Base-by-base conservation (phyloP, 2,888 invertebrate species). In the Melitaea athalia region DNA sequence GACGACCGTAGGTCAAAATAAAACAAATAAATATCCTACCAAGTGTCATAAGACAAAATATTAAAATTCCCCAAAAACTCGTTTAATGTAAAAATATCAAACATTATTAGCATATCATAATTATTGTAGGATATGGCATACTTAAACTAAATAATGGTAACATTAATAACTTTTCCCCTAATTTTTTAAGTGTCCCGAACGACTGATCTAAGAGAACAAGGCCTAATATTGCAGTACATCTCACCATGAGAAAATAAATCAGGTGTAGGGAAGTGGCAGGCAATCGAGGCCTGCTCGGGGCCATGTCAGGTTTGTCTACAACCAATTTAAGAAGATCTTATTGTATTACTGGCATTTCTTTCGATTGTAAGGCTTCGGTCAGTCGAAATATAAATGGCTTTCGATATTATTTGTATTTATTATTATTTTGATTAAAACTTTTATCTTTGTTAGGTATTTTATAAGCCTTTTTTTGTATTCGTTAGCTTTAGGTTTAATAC, bases 241-340 rank as follows among this genome's bases (percentile, higher is more conserved):
- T 67, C 55, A 49, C 62, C 61, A 67, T 67, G 66, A 67, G 55
- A 67, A 67, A 62, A 67, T 67, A 67, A 67, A 67, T 67, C 66
- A 67, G 55, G 38, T 38, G 61, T 49, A 47, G 55, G 66, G 24
- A 62, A 67, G 66, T 66, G 66, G 66, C 66, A 66, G 66, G 66
- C 66, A 67, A 67, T 67, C 61, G 61, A 49, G 57, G 43, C 55
- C 62, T 57, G 60, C 60, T 50, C 55, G 61, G 61, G 62, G 66
- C 66, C 52, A 66, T 66, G 60, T 65, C 60, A 55, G 55, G 66
- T 53, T 55, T 66, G 66, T 62, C 66, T 55, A 61, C 66, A 62
- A 24, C 66, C 66, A 67, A 67, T 67, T 59, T 65, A 62, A 55
- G 61, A 24, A 66, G 66, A 62, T 57, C 66, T 33, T 10, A 52